A percentile compares a stretch with the other conserved stretches of the same genome.
These are phyloP conservation scores for Mizuhopecten yessoensis DNA, from an alignment of 1,140 invertebrate species.

Conservation along the genomic window DNA sequence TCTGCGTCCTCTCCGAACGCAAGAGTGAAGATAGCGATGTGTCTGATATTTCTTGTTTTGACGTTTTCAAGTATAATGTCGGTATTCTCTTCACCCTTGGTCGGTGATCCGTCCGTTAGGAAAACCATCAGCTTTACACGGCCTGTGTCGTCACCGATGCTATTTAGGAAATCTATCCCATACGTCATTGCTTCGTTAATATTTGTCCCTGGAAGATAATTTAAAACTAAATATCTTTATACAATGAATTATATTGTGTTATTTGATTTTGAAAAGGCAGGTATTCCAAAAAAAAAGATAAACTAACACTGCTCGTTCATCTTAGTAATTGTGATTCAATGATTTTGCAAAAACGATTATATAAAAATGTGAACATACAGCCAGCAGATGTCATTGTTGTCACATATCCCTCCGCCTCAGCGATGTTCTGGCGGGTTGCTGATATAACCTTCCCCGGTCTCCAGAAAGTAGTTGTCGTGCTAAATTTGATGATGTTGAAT, in stretches of 20 bases:
- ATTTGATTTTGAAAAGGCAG: too few species aligned
- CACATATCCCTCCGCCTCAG: slow-evolving; percentile 64
- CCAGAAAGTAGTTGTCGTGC: slow-evolving; percentile 77
- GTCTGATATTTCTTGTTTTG: slow-evolving; percentile 62
- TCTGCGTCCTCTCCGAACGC: slow-evolving; percentile 90
- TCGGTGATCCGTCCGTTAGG: slow-evolving; percentile 90
- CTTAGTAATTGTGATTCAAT: too few species aligned
- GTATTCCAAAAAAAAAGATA: too few species aligned
- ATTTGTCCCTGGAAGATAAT: slow-evolving; percentile 71
- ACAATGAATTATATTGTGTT: too few species aligned
- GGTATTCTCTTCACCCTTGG: slow-evolving; percentile 86
- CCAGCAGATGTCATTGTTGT: slow-evolving; percentile 60
- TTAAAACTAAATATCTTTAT: neutral
- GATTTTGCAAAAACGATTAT: too few species aligned
- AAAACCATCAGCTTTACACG: slow-evolving; percentile 87
- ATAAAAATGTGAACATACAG: slow-evolving; percentile 63
- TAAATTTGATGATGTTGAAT: slow-evolving; percentile 88
- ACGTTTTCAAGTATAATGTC: slow-evolving; percentile 85
- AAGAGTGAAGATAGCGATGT: slow-evolving; percentile 86
- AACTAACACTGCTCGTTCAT: too few species aligned
- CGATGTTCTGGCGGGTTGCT: slow-evolving; percentile 54
- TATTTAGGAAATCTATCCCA: slow-evolving; percentile 65
- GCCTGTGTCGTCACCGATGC: slow-evolving; percentile 69
- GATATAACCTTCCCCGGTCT: slow-evolving; percentile 59
- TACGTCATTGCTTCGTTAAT: slow-evolving; percentile 67